Base-by-base conservation (phyloP, 2,888 invertebrate genomes). In the Athalia circularis region DNA sequence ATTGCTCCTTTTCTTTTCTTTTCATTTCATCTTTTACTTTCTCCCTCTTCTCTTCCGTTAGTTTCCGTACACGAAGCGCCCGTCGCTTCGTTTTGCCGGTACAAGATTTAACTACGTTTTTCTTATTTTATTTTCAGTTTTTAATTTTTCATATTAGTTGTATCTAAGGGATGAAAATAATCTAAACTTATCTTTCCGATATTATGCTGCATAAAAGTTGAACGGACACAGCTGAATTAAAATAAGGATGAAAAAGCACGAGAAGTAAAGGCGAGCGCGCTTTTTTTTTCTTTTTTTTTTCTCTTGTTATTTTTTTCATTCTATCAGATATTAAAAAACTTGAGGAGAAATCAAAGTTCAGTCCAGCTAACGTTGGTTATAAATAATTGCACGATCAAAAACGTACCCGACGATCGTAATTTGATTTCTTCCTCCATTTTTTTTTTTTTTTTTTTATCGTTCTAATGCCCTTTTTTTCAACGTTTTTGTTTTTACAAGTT, bases 321-420 rank as follows among this genome's bases (percentile, higher is more conserved):
- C 48, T 47, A 80, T 86, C 81, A 84, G 87, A 88, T 88, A 88
- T 88, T 88, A 87, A 87, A 88, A 88, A 88, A 87, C 88, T 88
- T 88, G 59, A 59, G 59, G n/a, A 62, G 2, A 59, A 59, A 59
- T 59, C 59, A 6, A 59, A 59, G 59, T 11, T 29, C 29, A 29
- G 29, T 29, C 29, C 29, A 29, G 29, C 29, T 29, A 29, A 29
- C 29, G 29, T 29, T 29, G 29, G 29, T 29, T 29, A 29, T 29
- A 29, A 29, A 29, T 29, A 29, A 29, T 29, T 29, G 29, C 29
- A 29, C 29, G 29, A 29, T 29, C 2, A 2, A 29, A 29, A 29
- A 29, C 29, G 29, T 29, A 29, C 29, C 29, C 29, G 29, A 29
- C 29, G 29, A 29, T 29, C 29, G 29, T 29, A 29, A 29, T 29